Conservation (phyloP, 1,140 invertebrate genomes). For the Rhyzopertha dominica region DNA sequence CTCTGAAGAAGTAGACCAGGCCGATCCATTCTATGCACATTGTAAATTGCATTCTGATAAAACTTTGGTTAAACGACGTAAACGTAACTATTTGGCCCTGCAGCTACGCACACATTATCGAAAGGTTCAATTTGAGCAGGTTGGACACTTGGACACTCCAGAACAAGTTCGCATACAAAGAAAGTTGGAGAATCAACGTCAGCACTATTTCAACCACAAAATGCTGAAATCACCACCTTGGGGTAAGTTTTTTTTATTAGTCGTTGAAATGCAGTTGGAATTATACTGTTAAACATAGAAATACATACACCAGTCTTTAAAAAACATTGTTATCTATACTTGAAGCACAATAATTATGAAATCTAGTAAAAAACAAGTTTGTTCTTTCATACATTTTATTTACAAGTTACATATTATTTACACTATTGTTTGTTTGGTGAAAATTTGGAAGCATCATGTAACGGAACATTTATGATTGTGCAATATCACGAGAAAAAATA, state of each 20-base stretch:
- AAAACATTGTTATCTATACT: no score
- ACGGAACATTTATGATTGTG: no score
- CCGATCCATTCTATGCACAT: slow-evolving; percentile 95
- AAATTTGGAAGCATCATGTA: no score
- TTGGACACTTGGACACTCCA: slow-evolving; percentile 53
- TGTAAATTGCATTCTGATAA: slow-evolving; percentile 90
- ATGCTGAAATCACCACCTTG: slow-evolving; percentile 72
- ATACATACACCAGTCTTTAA: no score
- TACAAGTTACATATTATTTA: no score
- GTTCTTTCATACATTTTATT: no score
- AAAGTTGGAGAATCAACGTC: slow-evolving; percentile 70
- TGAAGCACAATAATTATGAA: no score
- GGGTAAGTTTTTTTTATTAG: slow-evolving; percentile 58
- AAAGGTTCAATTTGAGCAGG: slow-evolving; percentile 52
- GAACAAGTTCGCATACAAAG: slow-evolving; percentile 70
- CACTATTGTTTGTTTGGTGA: no score
- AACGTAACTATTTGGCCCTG: slow-evolving; percentile 83
- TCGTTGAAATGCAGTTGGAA: no score
- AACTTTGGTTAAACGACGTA: slow-evolving; percentile 68
- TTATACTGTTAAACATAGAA: no score
- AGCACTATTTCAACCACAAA: slow-evolving; percentile 71
- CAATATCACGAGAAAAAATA: no score
- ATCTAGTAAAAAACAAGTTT: no score
- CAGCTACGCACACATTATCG: slow-evolving; percentile 73
- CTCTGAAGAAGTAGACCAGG: slow-evolving; percentile 88